Percentiles rank a stretch among this genome's conserved stretches.
These are phyloP conservation scores for Liolophura sinensis DNA, from an alignment of 1,140 invertebrate genomes.

Conservation along the genomic window DNA sequence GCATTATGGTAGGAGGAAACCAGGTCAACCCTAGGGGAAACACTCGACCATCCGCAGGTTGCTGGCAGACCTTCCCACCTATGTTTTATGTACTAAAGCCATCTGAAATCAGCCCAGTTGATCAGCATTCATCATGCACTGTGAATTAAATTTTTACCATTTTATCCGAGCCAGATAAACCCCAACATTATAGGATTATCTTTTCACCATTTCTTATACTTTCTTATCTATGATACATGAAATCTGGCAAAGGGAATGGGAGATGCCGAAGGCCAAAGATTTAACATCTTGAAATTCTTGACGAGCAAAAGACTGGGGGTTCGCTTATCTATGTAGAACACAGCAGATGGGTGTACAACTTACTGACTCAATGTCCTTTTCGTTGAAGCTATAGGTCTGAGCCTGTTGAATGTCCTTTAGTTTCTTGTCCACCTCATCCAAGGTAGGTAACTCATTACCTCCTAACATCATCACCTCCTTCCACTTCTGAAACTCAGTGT, in stretches of 20 bases:
- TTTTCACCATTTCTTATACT: too few relatives aligned
- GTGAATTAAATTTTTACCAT: background rate
- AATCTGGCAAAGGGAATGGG: too few relatives aligned
- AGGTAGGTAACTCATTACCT: conserved; percentile 78
- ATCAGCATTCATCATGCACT: background rate
- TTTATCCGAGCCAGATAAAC: background rate
- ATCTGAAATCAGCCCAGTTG: background rate
- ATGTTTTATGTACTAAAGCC: background rate
- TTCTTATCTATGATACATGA: too few relatives aligned
- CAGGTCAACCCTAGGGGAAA: too few relatives aligned
- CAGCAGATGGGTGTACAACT: conserved; percentile 19
- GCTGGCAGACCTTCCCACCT: too few relatives aligned
- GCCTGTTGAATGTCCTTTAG: conserved; percentile 87
- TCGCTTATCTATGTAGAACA: too few relatives aligned
- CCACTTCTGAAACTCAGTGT: conserved; percentile 94
- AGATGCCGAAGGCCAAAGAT: too few relatives aligned
- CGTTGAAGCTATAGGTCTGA: conserved; percentile 69
- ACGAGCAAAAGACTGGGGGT: too few relatives aligned
- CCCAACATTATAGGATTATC: too few relatives aligned
- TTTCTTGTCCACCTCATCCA: conserved; percentile 84
- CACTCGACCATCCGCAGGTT: too few relatives aligned
- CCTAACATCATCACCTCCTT: conserved; percentile 78
- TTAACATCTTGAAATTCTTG: too few relatives aligned
- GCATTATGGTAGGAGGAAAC: too few relatives aligned
- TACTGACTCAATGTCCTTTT: conserved; percentile 76